phyloP scores from a whole-genome alignment of 1,140 invertebrate genomes.

The Zaprionus ornatus region DNA sequence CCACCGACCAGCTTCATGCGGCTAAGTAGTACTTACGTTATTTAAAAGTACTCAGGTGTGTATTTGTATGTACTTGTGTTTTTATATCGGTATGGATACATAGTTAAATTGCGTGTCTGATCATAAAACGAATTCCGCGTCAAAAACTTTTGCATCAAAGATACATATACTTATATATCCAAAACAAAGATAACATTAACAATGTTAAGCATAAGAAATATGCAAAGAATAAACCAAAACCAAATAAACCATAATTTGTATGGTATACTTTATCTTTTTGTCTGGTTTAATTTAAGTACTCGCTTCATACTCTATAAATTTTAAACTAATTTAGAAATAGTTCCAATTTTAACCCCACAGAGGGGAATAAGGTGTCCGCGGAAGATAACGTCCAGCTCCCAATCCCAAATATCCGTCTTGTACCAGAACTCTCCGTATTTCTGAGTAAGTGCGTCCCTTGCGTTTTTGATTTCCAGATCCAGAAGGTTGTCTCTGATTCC shows the following conservation, averaged over 20 bases:
- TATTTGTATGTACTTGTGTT: not conserved
- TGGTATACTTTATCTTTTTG: slow-evolving; percentile 3
- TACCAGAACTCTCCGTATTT: slow-evolving; percentile 49
- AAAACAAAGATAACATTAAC: not conserved
- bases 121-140: too few relatives aligned
- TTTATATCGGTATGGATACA: not conserved
- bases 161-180: not conserved
- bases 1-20: slow-evolving; percentile 23
- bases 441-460: slow-evolving; percentile 61
- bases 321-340: not conserved
- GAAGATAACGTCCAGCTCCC: slow-evolving; percentile 51
- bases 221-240: too few relatives aligned
- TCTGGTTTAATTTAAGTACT: not conserved
- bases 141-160: too few relatives aligned
- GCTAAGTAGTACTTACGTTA: slow-evolving; percentile 21
- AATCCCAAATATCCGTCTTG: slow-evolving; percentile 56
- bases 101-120: not conserved
- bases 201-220: not conserved
- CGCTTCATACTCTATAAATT: not conserved
- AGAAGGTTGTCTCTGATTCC: slow-evolving; percentile 7
- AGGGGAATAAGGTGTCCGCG: slow-evolving; percentile 31
- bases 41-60: not conserved
- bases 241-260: not conserved
- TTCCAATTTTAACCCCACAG: slow-evolving; percentile 45
- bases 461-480: slow-evolving; percentile 36